A percentile compares a stretch with the other conserved stretches of the same genome.
phyloP scores from a whole-genome alignment of 2,888 invertebrate species.

The Cenopis cana region DNA sequence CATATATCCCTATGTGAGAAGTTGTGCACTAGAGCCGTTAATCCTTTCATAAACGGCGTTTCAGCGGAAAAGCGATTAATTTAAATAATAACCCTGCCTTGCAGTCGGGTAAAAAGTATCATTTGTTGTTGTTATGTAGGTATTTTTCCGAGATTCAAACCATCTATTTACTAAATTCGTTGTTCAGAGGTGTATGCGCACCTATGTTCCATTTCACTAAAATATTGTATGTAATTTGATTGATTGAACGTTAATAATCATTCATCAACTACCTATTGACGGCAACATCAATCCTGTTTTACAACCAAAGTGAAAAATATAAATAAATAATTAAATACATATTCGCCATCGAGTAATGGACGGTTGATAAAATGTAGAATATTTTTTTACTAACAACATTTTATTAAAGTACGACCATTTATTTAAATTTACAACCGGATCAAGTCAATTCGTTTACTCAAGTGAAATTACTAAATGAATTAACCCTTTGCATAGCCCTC shows the following conservation, averaged over 20 bases:
- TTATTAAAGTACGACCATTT: not conserved
- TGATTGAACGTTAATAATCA: not conserved
- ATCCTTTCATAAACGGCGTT: constrained; percentile 23
- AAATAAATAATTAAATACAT: too few relatives aligned
- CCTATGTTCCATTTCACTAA: too few relatives aligned
- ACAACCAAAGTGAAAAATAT: too few relatives aligned
- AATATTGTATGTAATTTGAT: too few relatives aligned
- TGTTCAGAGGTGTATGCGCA: not conserved
- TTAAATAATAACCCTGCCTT: too few relatives aligned
- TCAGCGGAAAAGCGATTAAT: not conserved
- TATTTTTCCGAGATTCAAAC: not conserved
- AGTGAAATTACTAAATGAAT: constrained; percentile 8
- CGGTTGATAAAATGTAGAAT: not conserved
- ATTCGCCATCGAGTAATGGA: too few relatives aligned
- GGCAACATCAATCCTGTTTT: not conserved
- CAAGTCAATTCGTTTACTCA: not conserved
- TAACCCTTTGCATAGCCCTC: constrained; percentile 4
- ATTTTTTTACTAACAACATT: not conserved
- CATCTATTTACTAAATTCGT: not conserved
- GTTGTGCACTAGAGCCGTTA: constrained; percentile 26
- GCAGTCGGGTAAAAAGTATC: too few relatives aligned
- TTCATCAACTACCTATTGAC: not conserved
- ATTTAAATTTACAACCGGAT: constrained; percentile 5
- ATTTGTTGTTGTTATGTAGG: not conserved
- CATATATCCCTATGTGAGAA: constrained; percentile 9